Evolutionary conservation across 2,797 vertebrate genomes (phyloP).

Genomic region (Tragelaphus oryx): DNA sequence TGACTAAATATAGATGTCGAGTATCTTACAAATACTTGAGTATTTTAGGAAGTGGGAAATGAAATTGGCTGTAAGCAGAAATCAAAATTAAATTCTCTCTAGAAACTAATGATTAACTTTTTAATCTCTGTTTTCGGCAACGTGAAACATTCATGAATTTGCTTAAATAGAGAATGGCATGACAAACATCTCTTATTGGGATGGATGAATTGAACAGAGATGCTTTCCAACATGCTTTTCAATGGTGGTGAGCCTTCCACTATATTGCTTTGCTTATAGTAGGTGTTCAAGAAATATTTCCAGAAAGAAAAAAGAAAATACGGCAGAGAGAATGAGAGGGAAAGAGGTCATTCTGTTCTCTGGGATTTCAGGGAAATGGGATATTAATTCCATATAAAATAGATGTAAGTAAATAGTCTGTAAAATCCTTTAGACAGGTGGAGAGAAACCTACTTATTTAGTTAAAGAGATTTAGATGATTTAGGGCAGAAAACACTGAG

Average conservation of each 20-base stretch:
- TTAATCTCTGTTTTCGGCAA: not conserved
- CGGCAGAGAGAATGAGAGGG: not conserved
- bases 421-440: not conserved
- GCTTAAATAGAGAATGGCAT: not conserved
- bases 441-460: not conserved
- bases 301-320: not conserved
- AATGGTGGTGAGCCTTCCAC: not conserved
- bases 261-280: not conserved
- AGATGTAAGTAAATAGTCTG: not conserved
- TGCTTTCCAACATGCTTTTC: not conserved
- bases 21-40: not conserved
- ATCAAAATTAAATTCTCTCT: constrained; percentile 46
- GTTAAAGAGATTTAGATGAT: not conserved
- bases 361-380: not conserved
- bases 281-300: not conserved
- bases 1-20: constrained; percentile 17
- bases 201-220: not conserved
- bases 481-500: not conserved
- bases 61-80: constrained; percentile 54
- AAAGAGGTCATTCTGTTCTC: not conserved
- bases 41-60: constrained; percentile 30
- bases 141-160: not conserved
- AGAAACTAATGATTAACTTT: constrained; percentile 22
- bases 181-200: not conserved
- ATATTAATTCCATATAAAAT: not conserved